Base-by-base conservation (phyloP, 2,888 invertebrate genomes). In the Epirrhoe tristata region DNA sequence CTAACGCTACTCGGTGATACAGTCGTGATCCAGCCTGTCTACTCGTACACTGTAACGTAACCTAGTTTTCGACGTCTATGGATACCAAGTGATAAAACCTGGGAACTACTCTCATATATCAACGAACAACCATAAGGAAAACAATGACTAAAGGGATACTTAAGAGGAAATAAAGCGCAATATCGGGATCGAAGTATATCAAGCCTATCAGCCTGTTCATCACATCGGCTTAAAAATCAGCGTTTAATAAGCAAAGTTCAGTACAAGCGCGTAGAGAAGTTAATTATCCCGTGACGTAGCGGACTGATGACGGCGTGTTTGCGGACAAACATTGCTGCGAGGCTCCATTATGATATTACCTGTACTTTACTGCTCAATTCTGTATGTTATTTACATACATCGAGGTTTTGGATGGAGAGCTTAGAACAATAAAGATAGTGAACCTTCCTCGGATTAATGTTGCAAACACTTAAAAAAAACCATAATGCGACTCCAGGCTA, bases 211-310 rank as follows among this genome's bases (percentile, higher is more conserved):
- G 17, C 5, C 16, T 24, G 39, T 55, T 59, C 24, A 59, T 52
- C 36, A 12, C 43, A 48, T 17, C 24, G 14, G 66, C 62, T 59
- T 46, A 46, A 63, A 67, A 67, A 63, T 48, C 59, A 59, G 14
- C 24, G 59, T 53, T 60, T 17, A 59, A 64, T 67, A 24, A 67
- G 50, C 50, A 53, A 63, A 67, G 59, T 67, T 57, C 57, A 54
- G 64, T 61, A 50, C 60, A 54, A 46, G 36, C 68, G 34, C 58
- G 61, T 50, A 39, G 63, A 61, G 64, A 61, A 60, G 72, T 75
- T 75, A 74, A 77, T 77, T 74, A 77, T 70, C 68, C 72, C 70
- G 71, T 75, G 72, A 68, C 63, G 70, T 61, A 57, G 55, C 52
- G 63, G 58, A 68, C 61, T 66, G 58, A 36, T 66, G 58, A 36